phyloP scores from a whole-genome alignment of 2,113 vertebrate species.

The Mesembrinibis cayennensis region DNA sequence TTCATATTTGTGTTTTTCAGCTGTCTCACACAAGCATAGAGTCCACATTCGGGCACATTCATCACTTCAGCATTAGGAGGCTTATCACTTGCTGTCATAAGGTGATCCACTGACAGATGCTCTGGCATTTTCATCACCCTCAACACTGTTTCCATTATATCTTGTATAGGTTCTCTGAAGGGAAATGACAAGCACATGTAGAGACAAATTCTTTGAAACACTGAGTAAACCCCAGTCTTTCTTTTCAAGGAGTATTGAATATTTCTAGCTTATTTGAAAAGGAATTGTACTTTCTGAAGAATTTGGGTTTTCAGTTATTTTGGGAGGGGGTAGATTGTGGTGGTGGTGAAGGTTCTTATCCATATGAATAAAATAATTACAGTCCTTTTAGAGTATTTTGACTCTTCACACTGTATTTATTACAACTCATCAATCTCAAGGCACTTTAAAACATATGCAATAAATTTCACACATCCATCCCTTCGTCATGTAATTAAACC shows the following conservation, averaged over 20 bases:
- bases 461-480: neutral
- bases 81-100: constrained; percentile 56
- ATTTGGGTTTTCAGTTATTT: neutral
- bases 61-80: constrained; percentile 39
- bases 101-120: constrained; percentile 39
- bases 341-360: neutral
- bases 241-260: neutral
- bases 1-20: constrained; percentile 48
- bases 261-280: neutral
- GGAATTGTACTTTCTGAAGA: neutral
- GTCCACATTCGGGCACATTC: constrained; percentile 15
- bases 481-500: neutral
- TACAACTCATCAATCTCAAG: neutral
- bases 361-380: neutral
- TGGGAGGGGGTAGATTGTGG: neutral
- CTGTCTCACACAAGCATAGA: constrained; percentile 1
- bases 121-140: neutral
- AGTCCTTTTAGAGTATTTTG: neutral
- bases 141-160: constrained; percentile 39
- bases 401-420: neutral
- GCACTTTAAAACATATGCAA: neutral
- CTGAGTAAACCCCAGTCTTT: neutral
- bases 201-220: constrained; percentile 46
- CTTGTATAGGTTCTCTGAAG: constrained; percentile 28
- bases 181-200: constrained; percentile 33